Evolutionary conservation across 2,797 vertebrate genomes (phyloP), one percentile per base, ranked within the genome.

Genomic region (Leptodactylus fallax): DNA sequence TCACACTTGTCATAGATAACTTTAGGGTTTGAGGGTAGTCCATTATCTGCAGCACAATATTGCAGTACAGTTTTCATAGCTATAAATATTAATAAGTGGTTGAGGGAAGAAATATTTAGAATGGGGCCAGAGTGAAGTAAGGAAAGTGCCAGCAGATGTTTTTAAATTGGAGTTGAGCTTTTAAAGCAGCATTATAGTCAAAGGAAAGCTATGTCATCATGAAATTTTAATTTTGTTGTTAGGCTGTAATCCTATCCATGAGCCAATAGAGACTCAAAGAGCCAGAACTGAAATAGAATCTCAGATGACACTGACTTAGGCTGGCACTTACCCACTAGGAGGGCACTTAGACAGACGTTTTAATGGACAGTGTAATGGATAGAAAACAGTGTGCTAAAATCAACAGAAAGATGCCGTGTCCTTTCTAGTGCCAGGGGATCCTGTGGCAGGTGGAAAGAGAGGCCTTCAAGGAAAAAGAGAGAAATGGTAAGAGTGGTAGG

Each of bases 191-290:
- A 51, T 49, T 61, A 74, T 60, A 21, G 55, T 84, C 51, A 72
- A 56, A 56, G n/a, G 60, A 81, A 58, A 51, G 67, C 71, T 65
- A 61, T 55, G 79, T 81, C 47, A 61, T 81, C 65, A 74, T 87
- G 55, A 87, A 81, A 87, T 61, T 81, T 77, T 87, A 9, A 82
- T 72, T 78, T 65, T 87, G 67, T 76, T 87, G 36, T 74, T 23
- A 36, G 25, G 19, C n/a, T 77, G 56, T 63, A 87, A 53, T 49
- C 25, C 27, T 19, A 61, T 87, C 49, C 47, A 58, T 25, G 27
- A 61, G 23, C 45, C 60, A 65, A 67, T 27, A 83, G 81, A 83
- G 72, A 83, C 55, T 69, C 16, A 5, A 47, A 77, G 69, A 55
- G 56, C 49, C 86, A 78, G 58, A 61, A 63, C 47, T 74, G 67